These are phyloP conservation scores for Spea hammondii DNA, from an alignment of 2,797 vertebrate genomes.

Conservation along the genomic window DNA sequence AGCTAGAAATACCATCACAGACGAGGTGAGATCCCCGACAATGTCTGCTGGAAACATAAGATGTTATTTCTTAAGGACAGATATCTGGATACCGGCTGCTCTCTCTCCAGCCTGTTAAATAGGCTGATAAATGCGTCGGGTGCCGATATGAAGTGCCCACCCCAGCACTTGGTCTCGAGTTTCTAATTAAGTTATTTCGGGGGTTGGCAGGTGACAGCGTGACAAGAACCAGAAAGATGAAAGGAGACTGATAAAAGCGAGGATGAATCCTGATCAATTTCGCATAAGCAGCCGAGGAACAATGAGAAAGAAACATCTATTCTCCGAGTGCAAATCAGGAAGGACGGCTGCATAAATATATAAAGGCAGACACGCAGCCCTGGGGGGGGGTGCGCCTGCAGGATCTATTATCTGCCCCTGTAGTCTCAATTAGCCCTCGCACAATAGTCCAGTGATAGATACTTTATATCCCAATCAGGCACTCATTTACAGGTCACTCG, in stretches of 20 bases:
- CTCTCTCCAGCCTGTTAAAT: not conserved
- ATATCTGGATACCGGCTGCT: not conserved
- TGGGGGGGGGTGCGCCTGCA: no score
- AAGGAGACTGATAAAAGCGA: slow-evolving; percentile 37
- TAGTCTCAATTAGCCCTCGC: no score
- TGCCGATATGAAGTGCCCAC: not conserved
- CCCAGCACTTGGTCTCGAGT: not conserved
- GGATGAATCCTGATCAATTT: slow-evolving; percentile 31
- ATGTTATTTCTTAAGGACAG: not conserved
- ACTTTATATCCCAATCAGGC: no score
- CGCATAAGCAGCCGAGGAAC: slow-evolving; percentile 7
- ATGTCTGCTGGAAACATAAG: not conserved
- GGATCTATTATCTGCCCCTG: no score
- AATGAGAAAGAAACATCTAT: slow-evolving; percentile 18
- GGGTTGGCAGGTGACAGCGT: slow-evolving; percentile 22
- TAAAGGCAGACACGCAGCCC: no score
- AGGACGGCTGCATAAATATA: slow-evolving; percentile 11
- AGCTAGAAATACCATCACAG: not conserved
- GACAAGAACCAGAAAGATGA: slow-evolving; percentile 20
- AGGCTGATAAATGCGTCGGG: not conserved
- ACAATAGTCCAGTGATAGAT: no score
- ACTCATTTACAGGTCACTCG: no score
- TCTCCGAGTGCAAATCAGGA: slow-evolving; percentile 32
- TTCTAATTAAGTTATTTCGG: slow-evolving; percentile 35
- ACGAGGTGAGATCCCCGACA: not conserved